Conservation (phyloP, 2,888 invertebrate species). For the Argynnis bischoffii region DNA sequence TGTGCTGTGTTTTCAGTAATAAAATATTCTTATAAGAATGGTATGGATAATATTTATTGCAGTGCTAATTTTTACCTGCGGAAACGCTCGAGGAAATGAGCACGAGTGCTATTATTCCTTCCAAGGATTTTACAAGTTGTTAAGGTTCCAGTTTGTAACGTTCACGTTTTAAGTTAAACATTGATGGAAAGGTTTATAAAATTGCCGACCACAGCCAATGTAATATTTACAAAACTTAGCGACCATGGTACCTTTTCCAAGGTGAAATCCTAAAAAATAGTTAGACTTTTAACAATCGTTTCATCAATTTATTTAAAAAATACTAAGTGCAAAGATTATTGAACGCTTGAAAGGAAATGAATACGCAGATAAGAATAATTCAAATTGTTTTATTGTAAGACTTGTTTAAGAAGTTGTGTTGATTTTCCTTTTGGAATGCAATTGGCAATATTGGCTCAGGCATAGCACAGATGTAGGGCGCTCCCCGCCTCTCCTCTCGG, state of each 20-base stretch:
- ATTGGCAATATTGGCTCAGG: slow-evolving; percentile 64
- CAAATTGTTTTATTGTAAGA: not conserved
- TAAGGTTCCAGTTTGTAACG: slow-evolving; percentile 49
- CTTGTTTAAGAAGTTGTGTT: not conserved
- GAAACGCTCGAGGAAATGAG: slow-evolving; percentile 48
- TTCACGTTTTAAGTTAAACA: slow-evolving; percentile 66
- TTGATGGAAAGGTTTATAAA: slow-evolving; percentile 70
- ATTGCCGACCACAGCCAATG: slow-evolving; percentile 63
- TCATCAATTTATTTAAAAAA: too few relatives aligned
- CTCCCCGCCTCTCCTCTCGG: slow-evolving; percentile 79
- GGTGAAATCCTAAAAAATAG: slow-evolving; percentile 3
- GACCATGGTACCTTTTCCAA: slow-evolving; percentile 60
- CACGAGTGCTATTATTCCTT: slow-evolving; percentile 46
- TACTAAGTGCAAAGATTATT: not conserved
- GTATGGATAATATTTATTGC: slow-evolving; percentile 24
- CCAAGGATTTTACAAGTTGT: slow-evolving; percentile 46
- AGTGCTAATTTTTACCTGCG: slow-evolving; percentile 43
- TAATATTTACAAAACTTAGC: slow-evolving; percentile 63
- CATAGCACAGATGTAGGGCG: slow-evolving; percentile 75
- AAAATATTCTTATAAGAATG: slow-evolving; percentile 40
- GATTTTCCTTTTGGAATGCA: slow-evolving; percentile 61
- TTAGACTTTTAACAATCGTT: not conserved
- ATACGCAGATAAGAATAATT: too few relatives aligned
- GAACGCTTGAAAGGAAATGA: too few relatives aligned
- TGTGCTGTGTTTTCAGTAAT: slow-evolving; percentile 51